Percentiles rank a stretch among this genome's conserved stretches.
Conservation (phyloP, 92 coral and sea anemone genomes). For the Parazoanthus darwini region DNA sequence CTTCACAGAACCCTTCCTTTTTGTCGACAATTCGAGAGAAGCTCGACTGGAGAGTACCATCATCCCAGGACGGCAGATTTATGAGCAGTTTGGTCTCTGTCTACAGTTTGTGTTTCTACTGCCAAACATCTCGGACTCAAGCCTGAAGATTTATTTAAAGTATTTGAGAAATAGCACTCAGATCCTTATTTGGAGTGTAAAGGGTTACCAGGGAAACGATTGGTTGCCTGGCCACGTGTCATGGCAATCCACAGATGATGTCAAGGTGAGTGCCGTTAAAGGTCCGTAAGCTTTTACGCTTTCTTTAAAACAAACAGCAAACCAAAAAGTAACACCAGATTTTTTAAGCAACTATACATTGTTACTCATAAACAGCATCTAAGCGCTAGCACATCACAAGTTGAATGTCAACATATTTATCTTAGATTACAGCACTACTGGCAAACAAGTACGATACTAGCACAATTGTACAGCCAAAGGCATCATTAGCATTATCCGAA, state of each 20-base stretch:
- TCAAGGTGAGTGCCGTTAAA: neutral
- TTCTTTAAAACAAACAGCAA: neutral
- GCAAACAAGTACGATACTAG: no score
- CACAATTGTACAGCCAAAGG: no score
- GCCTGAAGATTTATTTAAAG: conserved; percentile 12
- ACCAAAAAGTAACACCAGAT: no score
- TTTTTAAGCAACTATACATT: no score
- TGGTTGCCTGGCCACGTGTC: conserved; percentile 19
- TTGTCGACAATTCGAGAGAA: neutral
- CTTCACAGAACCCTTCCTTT: neutral
- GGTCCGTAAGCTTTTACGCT: neutral
- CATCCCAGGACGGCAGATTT: conserved; percentile 18
- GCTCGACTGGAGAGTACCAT: conserved; percentile 20
- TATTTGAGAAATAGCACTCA: neutral
- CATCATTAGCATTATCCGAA: no score
- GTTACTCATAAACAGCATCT: no score
- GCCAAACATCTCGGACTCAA: conserved; percentile 17
- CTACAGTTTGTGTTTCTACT: conserved; percentile 6
- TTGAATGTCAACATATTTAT: no score
- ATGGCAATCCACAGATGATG: conserved; percentile 19
- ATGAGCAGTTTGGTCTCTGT: conserved; percentile 21
- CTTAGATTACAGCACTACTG: no score
- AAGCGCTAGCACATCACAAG: no score
- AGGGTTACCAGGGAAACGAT: conserved; percentile 32
- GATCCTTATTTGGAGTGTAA: conserved; percentile 18